Evolutionary conservation across 2,113 vertebrate genomes (phyloP).

Genomic region (Ellobius talpinus): DNA sequence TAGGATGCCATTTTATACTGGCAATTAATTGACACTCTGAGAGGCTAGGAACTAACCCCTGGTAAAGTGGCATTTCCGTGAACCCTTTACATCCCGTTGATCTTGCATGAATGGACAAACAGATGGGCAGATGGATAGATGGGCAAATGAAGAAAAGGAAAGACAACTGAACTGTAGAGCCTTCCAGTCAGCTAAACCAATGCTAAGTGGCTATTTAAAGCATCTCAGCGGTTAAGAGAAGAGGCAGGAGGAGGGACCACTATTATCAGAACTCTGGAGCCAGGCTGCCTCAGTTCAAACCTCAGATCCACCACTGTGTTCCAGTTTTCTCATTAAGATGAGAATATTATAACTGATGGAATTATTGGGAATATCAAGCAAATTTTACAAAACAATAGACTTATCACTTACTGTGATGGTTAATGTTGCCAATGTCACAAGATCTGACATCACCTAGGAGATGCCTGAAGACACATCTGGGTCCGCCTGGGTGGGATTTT

Average conservation of each 20-base stretch:
- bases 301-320: background rate
- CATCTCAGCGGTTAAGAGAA: background rate
- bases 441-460: background rate
- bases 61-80: background rate
- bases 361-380: background rate
- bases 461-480: background rate
- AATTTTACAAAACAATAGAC: background rate
- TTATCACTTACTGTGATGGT: background rate
- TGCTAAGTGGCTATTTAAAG: constrained; percentile 32
- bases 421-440: background rate
- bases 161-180: background rate
- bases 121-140: background rate
- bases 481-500: no score
- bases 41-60: background rate
- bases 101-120: background rate
- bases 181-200: background rate
- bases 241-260: background rate
- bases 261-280: background rate
- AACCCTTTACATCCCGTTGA: background rate
- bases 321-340: background rate
- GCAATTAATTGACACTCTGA: background rate
- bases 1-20: background rate
- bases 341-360: background rate
- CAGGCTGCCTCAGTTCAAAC: background rate
- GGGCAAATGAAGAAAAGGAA: constrained; percentile 34